Evolutionary conservation across 2,113 vertebrate genomes (phyloP), one percentile per base, ranked within the genome.

Genomic region (Aspiorhynchus laticeps): DNA sequence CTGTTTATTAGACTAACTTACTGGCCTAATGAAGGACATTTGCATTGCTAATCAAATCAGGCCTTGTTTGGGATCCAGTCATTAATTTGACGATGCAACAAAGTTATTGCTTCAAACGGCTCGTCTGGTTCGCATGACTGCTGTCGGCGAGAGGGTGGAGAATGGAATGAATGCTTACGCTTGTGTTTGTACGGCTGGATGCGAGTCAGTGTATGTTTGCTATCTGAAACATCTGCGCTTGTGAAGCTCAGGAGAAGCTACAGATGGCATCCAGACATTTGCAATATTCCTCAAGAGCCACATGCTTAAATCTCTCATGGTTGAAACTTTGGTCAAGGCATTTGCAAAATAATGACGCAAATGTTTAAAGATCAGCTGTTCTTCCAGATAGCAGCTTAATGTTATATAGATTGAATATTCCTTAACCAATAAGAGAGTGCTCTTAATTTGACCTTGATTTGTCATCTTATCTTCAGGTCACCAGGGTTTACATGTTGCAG

Each of bases 401-500:
- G 15, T 9, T 17, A 8, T 69, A 69, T 1, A 21, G 31, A 36
- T 21, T 69, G 15, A n/a, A n/a, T 43, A n/a, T 74, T 24, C 71
- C 4, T 28, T 65, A 65, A 28, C 26, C 6, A 31, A 65, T 28
- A 73, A 71, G 1, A 1, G 10, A 46, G 28, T 31, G 26, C 63
- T 12, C 11, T 67, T 67, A 5, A 7, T 2, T 65, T 28, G 5
- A 24, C 41, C 15, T 31, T 17, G 14, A 33, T 53, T 59, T 85
- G n/a, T 12, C 59, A 7, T 82, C 48, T 79, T 21, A 80, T 88
- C 83, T 83, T 28, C 24, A 99, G 98, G 81, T 96, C 96, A 61
- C 87, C 93, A 0, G 94, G 90, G 69, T 90, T 91, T 0, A 75
- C 91, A 24, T 99, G 98, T 94, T 99, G 98, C 89, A 88, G 92